phyloP scores from a whole-genome alignment of 2,888 invertebrate species.

The Selenia dentaria region DNA sequence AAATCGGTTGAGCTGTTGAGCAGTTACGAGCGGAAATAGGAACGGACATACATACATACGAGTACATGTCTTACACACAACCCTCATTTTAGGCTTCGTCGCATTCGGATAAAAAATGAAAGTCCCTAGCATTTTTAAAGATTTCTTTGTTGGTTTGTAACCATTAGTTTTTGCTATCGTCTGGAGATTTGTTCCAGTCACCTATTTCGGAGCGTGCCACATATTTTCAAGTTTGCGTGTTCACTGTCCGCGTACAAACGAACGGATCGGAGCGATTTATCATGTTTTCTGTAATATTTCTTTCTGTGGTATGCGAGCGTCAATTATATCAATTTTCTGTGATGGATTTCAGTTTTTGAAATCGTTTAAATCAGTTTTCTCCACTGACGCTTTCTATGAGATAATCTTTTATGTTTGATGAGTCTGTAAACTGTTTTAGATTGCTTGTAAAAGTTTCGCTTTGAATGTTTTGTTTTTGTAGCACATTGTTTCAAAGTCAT shows the following conservation, averaged over 20 bases:
- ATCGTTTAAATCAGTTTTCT: constrained; percentile 34
- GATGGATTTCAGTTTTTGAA: constrained; percentile 40
- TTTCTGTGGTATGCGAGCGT: constrained; percentile 38
- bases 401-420: constrained; percentile 14
- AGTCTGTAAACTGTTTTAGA: constrained; percentile 6
- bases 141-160: background rate
- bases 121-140: too few species aligned
- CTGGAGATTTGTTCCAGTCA: constrained; percentile 44
- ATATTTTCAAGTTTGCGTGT: constrained; percentile 53
- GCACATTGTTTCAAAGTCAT: background rate
- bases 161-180: constrained; percentile 4
- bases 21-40: too few species aligned
- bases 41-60: too few species aligned
- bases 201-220: constrained; percentile 42
- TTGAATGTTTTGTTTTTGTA: constrained; percentile 9
- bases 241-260: constrained; percentile 37
- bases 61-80: too few species aligned
- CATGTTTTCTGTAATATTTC: constrained; percentile 46
- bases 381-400: constrained; percentile 36
- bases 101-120: too few species aligned
- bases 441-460: constrained; percentile 1
- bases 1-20: too few species aligned
- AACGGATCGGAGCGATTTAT: constrained; percentile 47
- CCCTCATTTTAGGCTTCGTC: too few species aligned
- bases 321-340: constrained; percentile 40